phyloP scores from a whole-genome alignment of 2,113 vertebrate species.

The Pterocles orientalis region DNA sequence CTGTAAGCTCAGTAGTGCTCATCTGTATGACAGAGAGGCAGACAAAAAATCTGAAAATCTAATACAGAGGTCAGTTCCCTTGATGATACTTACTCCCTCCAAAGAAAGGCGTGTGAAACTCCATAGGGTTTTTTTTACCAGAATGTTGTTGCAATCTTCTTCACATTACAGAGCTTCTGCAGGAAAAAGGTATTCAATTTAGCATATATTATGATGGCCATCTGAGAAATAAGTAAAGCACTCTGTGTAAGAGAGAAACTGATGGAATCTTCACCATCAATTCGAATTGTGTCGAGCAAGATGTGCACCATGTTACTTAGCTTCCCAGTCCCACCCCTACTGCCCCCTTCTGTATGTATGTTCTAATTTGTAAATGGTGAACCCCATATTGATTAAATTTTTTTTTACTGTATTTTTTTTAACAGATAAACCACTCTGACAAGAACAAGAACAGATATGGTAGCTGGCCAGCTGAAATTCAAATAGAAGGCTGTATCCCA shows the following conservation, averaged over 20 bases:
- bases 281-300: neutral
- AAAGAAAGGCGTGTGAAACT: neutral
- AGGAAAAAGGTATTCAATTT: neutral
- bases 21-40: neutral
- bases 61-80: neutral
- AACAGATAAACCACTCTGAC: conserved; percentile 76
- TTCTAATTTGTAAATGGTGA: neutral
- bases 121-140: neutral
- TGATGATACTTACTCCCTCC: neutral
- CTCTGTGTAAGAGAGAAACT: neutral
- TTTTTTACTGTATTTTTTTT: neutral
- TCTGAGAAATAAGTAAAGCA: neutral
- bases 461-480: conserved; percentile 65
- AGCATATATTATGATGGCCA: neutral
- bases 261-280: neutral
- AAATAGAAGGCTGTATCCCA: conserved; percentile 78
- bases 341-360: neutral
- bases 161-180: neutral
- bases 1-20: neutral
- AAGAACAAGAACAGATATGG: conserved; percentile 55
- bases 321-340: neutral
- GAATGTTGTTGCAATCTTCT: neutral
- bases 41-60: neutral
- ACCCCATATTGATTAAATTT: neutral
- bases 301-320: neutral